Evolutionary conservation across 2,113 vertebrate species (phyloP).

Genomic region (Epinephelus moara): DNA sequence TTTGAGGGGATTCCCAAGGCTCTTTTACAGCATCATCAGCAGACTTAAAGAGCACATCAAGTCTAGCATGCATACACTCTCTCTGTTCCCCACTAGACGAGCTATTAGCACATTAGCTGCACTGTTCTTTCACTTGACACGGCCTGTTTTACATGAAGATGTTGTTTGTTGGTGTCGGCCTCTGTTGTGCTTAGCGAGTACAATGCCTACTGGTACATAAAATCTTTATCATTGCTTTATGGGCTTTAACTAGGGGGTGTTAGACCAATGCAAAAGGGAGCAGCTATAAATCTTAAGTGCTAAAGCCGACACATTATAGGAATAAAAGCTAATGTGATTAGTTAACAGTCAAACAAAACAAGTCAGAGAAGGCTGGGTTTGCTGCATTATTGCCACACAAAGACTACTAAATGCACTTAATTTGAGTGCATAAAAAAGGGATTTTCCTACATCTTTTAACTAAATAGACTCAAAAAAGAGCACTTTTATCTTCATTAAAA

Average conservation of each 20-base stretch:
- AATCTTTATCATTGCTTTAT: conserved; percentile 29
- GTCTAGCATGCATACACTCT: conserved; percentile 41
- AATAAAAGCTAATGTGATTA: conserved; percentile 18
- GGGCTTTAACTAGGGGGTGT: conserved; percentile 16
- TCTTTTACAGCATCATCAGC: conserved; percentile 71
- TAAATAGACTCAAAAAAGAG: background rate
- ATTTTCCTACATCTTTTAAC: background rate
- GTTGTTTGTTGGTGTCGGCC: conserved; percentile 9
- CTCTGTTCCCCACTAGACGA: conserved; percentile 37
- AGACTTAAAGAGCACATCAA: conserved; percentile 71
- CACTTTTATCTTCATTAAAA: background rate
- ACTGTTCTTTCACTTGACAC: conserved; percentile 33
- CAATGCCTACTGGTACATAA: conserved; percentile 7
- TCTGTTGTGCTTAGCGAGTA: background rate
- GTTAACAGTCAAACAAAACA: background rate
- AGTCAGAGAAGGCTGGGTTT: background rate
- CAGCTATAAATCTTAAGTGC: conserved; percentile 2
- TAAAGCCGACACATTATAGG: background rate
- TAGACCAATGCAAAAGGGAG: conserved; percentile 13
- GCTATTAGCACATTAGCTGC: conserved; percentile 53
- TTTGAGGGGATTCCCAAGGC: conserved; percentile 76
- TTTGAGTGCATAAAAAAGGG: background rate
- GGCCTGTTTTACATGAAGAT: conserved; percentile 27
- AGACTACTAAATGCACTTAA: conserved; percentile 4
- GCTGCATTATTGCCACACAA: background rate